Percentiles rank a stretch among this genome's conserved stretches.
These are phyloP conservation scores for Spermophilus dauricus DNA, from an alignment of 2,113 vertebrate genomes.

Conservation along the genomic window DNA sequence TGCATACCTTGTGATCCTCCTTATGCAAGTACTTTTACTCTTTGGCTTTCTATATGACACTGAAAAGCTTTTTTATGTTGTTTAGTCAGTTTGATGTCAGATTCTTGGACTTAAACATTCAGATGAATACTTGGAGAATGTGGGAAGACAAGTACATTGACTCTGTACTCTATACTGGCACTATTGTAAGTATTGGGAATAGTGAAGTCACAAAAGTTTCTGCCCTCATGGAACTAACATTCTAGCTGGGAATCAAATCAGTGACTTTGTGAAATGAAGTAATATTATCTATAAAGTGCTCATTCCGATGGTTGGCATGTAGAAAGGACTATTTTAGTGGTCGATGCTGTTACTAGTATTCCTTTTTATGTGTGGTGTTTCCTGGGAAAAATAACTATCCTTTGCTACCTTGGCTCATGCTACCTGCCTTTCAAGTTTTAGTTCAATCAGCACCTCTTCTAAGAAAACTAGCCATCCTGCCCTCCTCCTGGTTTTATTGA, in stretches of 20 bases:
- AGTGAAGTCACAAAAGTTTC: no score
- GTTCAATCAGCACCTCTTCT: neutral
- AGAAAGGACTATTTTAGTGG: neutral
- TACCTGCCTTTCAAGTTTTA: neutral
- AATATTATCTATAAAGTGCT: neutral
- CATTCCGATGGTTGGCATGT: rapidly evolving
- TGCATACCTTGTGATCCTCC: no score
- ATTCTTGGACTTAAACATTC: conserved; percentile 13
- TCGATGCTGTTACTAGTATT: rapidly evolving
- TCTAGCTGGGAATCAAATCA: neutral
- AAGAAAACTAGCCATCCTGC: neutral
- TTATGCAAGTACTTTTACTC: neutral
- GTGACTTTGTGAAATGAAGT: neutral
- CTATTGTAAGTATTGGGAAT: neutral
- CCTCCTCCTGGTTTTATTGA: neutral
- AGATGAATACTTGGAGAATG: neutral
- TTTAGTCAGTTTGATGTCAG: neutral
- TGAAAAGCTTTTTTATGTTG: neutral
- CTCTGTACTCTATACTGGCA: neutral
- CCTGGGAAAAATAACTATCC: neutral
- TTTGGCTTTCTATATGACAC: neutral
- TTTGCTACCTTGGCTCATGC: neutral
- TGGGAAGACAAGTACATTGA: neutral
- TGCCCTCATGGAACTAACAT: neutral
- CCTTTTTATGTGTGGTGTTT: neutral